Base-by-base conservation (phyloP, 2,797 vertebrate genomes). In the Pantherophis vulpinus region DNA sequence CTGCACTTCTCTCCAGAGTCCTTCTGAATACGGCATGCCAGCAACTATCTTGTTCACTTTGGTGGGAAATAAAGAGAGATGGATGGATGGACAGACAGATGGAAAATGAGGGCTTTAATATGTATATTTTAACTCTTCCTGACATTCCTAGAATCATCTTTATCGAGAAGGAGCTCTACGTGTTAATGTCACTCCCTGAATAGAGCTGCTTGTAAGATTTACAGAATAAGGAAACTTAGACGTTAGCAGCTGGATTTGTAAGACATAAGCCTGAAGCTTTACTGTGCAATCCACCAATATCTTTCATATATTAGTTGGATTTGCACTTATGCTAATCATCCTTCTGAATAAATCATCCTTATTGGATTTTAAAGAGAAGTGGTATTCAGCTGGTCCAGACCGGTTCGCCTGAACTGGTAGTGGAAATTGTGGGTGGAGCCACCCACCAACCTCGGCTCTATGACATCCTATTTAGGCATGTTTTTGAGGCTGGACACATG, bases 31-130 rank as follows among this genome's bases (percentile, higher is more conserved):
- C 91, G 94, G 86, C 51, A 87, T 92, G 91, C 91, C 95, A 96
- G 94, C 95, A 96, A 96, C 9, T 96, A 95, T 96, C 94, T 93
- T 95, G 90, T 96, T 96, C 89, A 88, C 92, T 96, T 97, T 95
- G 93, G 66, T 86, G 94, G 88, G 91, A 94, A 95, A 94, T 54
- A 94, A 97, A 93, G 0, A 59, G 79, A 95, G 93, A 29, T 2
- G 74, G 37, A 42, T 2, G 8, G 74, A 42, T 1, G 74, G 37
- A 83, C 1, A 5, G 70, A 42, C 70, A 79, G 74, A 42, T 42
- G 37, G 55, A 93, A 95, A 95, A 93, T 0, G 7, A 94, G 63
- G 61, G 92, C 10, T 93, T 96, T 95, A 94, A 66, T 92, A 74
- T 93, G 3, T 54, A 2, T 0, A 29, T 94, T 97, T 96, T 2